A percentile compares a stretch with the other conserved stretches of the same genome.
Evolutionary conservation across 1,140 invertebrate species (phyloP).

Genomic region (Notospermus geniculatus): DNA sequence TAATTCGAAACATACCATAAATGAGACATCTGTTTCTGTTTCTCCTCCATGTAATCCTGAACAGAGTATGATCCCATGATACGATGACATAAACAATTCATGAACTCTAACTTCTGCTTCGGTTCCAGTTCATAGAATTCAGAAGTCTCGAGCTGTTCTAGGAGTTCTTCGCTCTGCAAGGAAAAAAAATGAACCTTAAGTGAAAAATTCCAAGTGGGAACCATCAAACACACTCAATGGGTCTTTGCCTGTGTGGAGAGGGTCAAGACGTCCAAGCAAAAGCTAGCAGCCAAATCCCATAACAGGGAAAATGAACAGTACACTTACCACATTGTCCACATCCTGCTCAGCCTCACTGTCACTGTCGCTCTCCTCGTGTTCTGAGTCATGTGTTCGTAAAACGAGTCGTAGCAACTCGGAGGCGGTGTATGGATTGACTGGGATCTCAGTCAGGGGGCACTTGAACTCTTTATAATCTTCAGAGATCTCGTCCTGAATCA

Average conservation of each 20-base stretch:
- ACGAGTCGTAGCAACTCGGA: slow-evolving; percentile 48
- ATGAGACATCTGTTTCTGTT: slow-evolving; percentile 35
- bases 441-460: slow-evolving; percentile 41
- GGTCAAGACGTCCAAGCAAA: too few species aligned
- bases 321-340: not conserved
- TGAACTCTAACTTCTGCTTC: slow-evolving; percentile 40
- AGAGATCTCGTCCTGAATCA: slow-evolving; percentile 49
- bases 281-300: too few species aligned
- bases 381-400: slow-evolving; percentile 39
- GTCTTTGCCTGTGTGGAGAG: too few species aligned
- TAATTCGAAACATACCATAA: slow-evolving; percentile 35
- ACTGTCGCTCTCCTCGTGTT: slow-evolving; percentile 17
- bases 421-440: slow-evolving; percentile 43
- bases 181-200: too few species aligned
- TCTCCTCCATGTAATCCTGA: slow-evolving; percentile 54
- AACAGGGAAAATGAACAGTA: too few species aligned
- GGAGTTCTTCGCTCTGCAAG: slow-evolving; percentile 40
- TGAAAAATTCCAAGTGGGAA: too few species aligned
- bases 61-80: slow-evolving; percentile 51
- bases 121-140: slow-evolving; percentile 47
- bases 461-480: slow-evolving; percentile 50
- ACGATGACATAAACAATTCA: slow-evolving; percentile 46
- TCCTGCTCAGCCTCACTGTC: slow-evolving; percentile 30
- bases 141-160: slow-evolving; percentile 39
- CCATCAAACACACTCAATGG: too few species aligned